These are phyloP conservation scores for Macroglossus sobrinus DNA, from an alignment of 2,113 vertebrate genomes.

Conservation along the genomic window DNA sequence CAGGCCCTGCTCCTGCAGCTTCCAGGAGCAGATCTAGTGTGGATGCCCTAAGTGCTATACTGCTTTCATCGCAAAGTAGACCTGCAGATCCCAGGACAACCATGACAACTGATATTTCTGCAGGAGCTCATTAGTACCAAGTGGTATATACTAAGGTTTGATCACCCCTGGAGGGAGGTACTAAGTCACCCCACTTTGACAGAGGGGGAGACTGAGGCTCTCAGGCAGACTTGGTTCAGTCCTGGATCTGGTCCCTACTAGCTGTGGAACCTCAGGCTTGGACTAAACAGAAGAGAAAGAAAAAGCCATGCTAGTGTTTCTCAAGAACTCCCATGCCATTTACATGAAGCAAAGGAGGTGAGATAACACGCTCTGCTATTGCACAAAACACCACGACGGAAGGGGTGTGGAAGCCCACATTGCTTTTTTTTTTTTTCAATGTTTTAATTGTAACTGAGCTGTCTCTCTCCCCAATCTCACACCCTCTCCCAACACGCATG, in stretches of 20 bases:
- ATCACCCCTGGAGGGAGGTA: neutral
- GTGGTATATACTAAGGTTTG: neutral
- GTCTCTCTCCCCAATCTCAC: neutral
- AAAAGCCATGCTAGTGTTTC: neutral
- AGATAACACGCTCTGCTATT: rapidly evolving
- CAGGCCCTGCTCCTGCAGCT: neutral
- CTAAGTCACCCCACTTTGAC: neutral
- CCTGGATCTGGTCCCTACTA: neutral
- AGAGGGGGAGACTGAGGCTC: neutral
- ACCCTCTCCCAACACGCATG: neutral
- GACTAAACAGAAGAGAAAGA: neutral
- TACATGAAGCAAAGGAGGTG: neutral
- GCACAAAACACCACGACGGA: rapidly evolving
- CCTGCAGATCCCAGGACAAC: neutral
- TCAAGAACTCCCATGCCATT: neutral
- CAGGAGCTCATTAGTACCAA: neutral
- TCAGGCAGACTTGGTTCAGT: neutral
- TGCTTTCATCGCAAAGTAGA: neutral
- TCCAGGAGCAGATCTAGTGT: neutral
- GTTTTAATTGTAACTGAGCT: neutral
- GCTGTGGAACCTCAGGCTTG: neutral
- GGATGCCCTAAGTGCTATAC: neutral
- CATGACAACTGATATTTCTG: neutral
- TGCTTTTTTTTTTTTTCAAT: neutral
- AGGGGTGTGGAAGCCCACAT: neutral